These are phyloP conservation scores for Leuciscus idus DNA, from an alignment of 2,113 vertebrate species.

Conservation along the genomic window DNA sequence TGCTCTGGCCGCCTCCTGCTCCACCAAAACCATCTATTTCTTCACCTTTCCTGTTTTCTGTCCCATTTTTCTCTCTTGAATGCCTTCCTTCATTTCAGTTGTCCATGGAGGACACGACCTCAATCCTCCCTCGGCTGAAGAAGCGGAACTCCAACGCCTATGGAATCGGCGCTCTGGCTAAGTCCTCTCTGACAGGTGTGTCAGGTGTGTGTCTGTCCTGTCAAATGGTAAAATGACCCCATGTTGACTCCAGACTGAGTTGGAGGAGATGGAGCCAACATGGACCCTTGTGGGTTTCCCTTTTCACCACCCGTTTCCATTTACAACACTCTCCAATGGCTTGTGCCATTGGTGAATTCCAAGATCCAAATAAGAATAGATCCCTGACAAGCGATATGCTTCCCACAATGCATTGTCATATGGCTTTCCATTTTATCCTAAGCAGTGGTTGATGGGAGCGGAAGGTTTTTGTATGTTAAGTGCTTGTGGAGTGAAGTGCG, in stretches of 20 bases:
- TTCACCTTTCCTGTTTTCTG: conserved; percentile 32
- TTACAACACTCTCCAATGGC: conserved; percentile 73
- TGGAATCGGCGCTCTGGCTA: conserved; percentile 97
- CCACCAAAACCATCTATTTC: conserved; percentile 53
- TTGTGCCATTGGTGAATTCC: conserved; percentile 74
- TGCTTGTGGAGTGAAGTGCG: conserved; percentile 65
- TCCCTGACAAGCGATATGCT: conserved; percentile 54
- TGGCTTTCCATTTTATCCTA: conserved; percentile 64
- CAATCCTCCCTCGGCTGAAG: conserved; percentile 96
- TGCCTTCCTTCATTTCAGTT: conserved; percentile 80
- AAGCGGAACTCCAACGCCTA: conserved; percentile 96
- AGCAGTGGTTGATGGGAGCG: conserved; percentile 66
- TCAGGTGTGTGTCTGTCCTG: conserved; percentile 86
- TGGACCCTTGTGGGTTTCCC: conserved; percentile 78
- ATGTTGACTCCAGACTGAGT: conserved; percentile 74
- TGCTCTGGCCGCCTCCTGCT: conserved; percentile 65
- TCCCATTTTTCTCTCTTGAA: conserved; percentile 47
- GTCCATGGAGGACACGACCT: conserved; percentile 99
- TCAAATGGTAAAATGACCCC: conserved; percentile 80
- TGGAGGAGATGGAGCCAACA: conserved; percentile 73
- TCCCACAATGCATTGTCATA: conserved; percentile 59
- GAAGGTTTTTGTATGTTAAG: conserved; percentile 65
- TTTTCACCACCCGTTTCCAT: conserved; percentile 71
- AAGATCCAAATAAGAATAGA: conserved; percentile 42
- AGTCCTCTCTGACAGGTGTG: conserved; percentile 98